Base-by-base conservation (phyloP, 2,113 vertebrate species). In the Aldabrachelys gigantea region DNA sequence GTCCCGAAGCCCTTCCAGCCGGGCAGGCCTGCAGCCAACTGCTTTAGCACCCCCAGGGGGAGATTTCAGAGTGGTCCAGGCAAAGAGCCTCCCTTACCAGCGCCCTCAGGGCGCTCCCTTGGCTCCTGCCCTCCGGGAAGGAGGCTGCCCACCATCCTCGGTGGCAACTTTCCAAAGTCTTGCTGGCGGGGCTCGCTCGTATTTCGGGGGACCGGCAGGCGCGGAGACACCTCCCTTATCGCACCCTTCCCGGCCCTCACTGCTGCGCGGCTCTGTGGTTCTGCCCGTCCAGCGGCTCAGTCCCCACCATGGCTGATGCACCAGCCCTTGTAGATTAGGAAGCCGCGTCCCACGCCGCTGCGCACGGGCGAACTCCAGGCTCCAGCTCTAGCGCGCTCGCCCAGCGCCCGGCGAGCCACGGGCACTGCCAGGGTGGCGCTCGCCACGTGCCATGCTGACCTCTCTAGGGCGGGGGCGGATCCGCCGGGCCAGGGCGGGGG, bases 91-190 rank as follows among this genome's bases (percentile, higher is more conserved):
- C 17, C 3, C 6, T 8, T 14, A 75, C 62, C 10, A 25, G 24
- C n/a, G 16, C 29, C 81, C 76, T 80, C n/a, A 78, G 56, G 22
- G 80, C 21, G 88, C 96, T 97, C 94, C 96, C 93, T 96, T 75
- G 91, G 91, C 79, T 96, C 93, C 84, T 78, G 93, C 89, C 82
- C 87, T 56, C 94, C 89, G 12, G 62, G 91, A 57, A 87, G 95
- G 95, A 86, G 88, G 87, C 86, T 91, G 94, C 94, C 50, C 95
- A 89, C 69, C 97, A 98, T 97, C 87, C 94, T 90, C 81, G 50
- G 88, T 82, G 94, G 96, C 96, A 90, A 94, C 88, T 91, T 85
- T 95, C 95, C 97, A 96, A 97, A 97, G 96, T 97, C 97, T 95
- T 29, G 59, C 6, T 25, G 29, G 59, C 3, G 62, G 38, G 29